Base-by-base conservation (phyloP, 2,113 vertebrate genomes). In the Dascyllus trimaculatus region DNA sequence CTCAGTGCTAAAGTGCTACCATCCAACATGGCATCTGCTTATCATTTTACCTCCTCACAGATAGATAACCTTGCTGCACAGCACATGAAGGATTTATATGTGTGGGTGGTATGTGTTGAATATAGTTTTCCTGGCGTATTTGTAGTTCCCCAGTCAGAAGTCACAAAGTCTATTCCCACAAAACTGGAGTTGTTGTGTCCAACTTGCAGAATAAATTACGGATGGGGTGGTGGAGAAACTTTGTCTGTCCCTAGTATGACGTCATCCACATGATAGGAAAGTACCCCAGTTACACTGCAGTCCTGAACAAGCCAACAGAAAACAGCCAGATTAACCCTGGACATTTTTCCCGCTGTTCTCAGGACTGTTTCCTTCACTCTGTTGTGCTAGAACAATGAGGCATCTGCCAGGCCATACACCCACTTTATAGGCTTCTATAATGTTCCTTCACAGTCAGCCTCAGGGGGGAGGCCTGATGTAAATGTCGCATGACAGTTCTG, bases 391-490 rank as follows among this genome's bases (percentile, higher is more conserved):
- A 51, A 52, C 22, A 66, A 6, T 9, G 46, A 66, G 5, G 66
- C 66, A 69, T 69, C 66, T 13, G 52, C 52, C 38, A 69, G 19
- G 1, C 21, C 35, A 45, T 56, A 69, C 8, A 56, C 52, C 43
- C 22, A 59, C 18, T 58, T 58, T 1, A 32, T 58, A 5, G 9
- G 9, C 18, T 58, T 58, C 29, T 18, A 35, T 11, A 56, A 21
- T 38, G 11, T 10, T 11, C 29, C n/a, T 40, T 53, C 18, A 21
- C 1, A 8, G 4, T 29, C 4, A 10, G 29, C 48, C 13, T 66
- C 48, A 14, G 32, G 29, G n/a, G 11, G 35, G 51, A 21, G 35
- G 38, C 11, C 5, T 57, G 24, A 46, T 69, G 38, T 26, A 69
- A 13, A 69, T 2, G 66, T 69, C 38, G 15, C 24, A 0, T 19